Conservation (phyloP, 2,797 vertebrate genomes). For the Mastacembelus armatus region DNA sequence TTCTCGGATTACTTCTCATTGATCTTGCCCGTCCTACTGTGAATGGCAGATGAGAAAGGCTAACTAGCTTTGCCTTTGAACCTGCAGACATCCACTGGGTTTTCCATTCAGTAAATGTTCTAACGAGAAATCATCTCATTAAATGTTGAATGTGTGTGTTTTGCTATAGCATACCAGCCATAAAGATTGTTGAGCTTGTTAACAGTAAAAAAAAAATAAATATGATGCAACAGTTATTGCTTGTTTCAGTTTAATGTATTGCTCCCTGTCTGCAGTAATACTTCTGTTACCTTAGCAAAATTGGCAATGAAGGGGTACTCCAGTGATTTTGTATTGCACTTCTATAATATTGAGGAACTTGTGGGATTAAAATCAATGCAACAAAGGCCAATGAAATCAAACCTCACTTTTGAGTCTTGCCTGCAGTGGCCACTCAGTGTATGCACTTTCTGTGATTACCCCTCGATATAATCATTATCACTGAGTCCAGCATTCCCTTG, state of each 20-base stretch:
- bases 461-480: background rate
- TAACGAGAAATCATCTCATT: slow-evolving; percentile 55
- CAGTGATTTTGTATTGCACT: background rate
- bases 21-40: slow-evolving; percentile 74
- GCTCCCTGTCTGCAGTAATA: slow-evolving; percentile 21
- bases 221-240: no score
- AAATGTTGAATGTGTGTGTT: slow-evolving; percentile 37
- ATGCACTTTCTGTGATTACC: slow-evolving; percentile 2
- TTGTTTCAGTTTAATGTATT: slow-evolving; percentile 30
- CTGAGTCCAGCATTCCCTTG: background rate
- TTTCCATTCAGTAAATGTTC: slow-evolving; percentile 36
- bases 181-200: slow-evolving; percentile 21
- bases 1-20: slow-evolving; percentile 79
- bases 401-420: background rate
- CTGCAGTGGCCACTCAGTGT: background rate
- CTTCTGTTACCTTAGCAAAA: slow-evolving; percentile 9
- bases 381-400: background rate
- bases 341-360: background rate
- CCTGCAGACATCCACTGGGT: slow-evolving; percentile 43
- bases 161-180: slow-evolving; percentile 5
- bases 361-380: slow-evolving; percentile 7
- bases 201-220: slow-evolving; percentile 6
- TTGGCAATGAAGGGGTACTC: slow-evolving; percentile 11
- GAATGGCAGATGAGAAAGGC: slow-evolving; percentile 59
- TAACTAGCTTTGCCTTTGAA: slow-evolving; percentile 70